Conservation (phyloP, 2,113 vertebrate genomes). For the Pseudonaja textilis region DNA sequence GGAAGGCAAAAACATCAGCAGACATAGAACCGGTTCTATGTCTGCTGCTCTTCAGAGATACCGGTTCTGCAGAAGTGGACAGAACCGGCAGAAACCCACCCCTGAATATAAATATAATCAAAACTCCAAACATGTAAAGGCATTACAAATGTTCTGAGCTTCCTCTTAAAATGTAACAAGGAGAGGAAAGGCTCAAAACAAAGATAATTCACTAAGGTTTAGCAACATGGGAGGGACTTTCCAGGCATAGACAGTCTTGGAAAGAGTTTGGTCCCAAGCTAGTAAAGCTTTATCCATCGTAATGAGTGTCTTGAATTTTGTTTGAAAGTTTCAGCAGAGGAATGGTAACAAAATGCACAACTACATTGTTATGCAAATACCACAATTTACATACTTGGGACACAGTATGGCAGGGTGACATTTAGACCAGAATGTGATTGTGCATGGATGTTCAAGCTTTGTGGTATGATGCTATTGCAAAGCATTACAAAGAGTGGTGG, state of each 20-base stretch:
- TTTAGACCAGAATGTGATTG: background rate
- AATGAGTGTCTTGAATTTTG: background rate
- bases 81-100: too few relatives aligned
- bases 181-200: background rate
- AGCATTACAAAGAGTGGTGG: background rate
- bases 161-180: background rate
- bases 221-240: background rate
- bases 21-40: too few relatives aligned
- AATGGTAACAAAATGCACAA: background rate
- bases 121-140: background rate
- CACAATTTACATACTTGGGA: background rate
- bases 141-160: background rate
- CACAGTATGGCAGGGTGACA: background rate
- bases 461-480: background rate
- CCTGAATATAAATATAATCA: background rate
- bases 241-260: background rate
- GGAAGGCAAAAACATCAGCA: too few relatives aligned
- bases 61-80: too few relatives aligned
- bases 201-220: background rate
- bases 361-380: background rate
- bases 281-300: background rate
- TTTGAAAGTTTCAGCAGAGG: background rate
- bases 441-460: background rate
- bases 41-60: too few relatives aligned
- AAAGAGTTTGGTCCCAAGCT: background rate